These are phyloP conservation scores for Sesamia nonagrioides DNA, from an alignment of 1,140 invertebrate species.

Conservation along the genomic window DNA sequence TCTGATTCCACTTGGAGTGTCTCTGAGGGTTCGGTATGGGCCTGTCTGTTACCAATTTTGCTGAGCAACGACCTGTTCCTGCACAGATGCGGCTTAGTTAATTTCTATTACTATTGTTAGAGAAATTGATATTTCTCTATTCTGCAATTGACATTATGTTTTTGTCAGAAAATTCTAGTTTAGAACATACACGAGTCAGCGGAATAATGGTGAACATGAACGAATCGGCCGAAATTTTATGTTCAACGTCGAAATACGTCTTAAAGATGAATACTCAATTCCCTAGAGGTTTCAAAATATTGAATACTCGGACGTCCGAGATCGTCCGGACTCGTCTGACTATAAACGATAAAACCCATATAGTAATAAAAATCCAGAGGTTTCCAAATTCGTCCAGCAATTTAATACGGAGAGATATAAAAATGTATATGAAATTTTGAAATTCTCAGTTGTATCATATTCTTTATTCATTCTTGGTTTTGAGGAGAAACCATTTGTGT, in stretches of 20 bases:
- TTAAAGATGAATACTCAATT: neutral
- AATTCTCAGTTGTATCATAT: neutral
- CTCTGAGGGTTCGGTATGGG: too few species aligned
- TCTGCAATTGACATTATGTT: too few species aligned
- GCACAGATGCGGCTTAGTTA: too few species aligned
- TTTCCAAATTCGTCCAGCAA: constrained; percentile 4
- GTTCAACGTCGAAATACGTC: neutral
- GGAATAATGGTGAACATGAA: neutral
- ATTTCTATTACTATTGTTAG: too few species aligned
- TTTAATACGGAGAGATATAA: constrained; percentile 24
- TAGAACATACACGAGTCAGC: too few species aligned
- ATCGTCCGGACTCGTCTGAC: neutral
- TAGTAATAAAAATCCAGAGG: constrained; percentile 23
- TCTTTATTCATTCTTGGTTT: neutral
- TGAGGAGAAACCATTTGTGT: neutral
- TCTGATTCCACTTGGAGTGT: too few species aligned
- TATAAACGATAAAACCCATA: constrained; percentile 30
- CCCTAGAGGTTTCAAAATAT: constrained; percentile 21
- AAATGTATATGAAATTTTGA: constrained; percentile 36
- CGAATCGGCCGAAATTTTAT: neutral
- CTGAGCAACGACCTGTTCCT: too few species aligned
- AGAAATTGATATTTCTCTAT: too few species aligned
- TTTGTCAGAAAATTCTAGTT: too few species aligned
- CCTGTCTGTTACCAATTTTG: too few species aligned
- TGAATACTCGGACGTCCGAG: constrained; percentile 9